Conservation (phyloP, 2,113 vertebrate species). For the Sander lucioperca region DNA sequence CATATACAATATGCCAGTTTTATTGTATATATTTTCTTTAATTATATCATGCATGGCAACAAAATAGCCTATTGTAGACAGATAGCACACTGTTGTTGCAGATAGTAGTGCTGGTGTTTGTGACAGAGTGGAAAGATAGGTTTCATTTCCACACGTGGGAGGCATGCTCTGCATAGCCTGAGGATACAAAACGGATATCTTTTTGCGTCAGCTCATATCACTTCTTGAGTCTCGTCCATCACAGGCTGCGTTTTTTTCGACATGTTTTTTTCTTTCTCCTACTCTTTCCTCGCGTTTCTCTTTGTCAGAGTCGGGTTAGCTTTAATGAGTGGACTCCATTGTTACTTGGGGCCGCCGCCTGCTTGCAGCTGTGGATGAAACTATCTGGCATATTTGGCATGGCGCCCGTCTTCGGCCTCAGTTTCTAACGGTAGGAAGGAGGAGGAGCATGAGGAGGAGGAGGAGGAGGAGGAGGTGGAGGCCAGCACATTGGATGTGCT, state of each 20-base stretch:
- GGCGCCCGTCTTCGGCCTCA: conserved; percentile 56
- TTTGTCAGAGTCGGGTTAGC: conserved; percentile 58
- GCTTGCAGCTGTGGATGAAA: conserved; percentile 85
- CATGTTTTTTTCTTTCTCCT: conserved; percentile 15
- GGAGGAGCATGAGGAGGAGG: conserved; percentile 40
- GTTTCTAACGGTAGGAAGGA: conserved; percentile 61
- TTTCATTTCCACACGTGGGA: conserved; percentile 64
- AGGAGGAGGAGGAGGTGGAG: conserved; percentile 32
- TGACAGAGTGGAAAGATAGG: conserved; percentile 44
- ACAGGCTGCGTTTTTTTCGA: conserved; percentile 25
- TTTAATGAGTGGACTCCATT: conserved; percentile 83
- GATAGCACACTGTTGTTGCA: conserved; percentile 31
- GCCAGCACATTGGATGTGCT: conserved; percentile 66
- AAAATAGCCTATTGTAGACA: not conserved
- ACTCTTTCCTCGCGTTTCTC: conserved; percentile 32
- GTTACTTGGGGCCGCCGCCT: conserved; percentile 73
- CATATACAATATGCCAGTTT: not conserved
- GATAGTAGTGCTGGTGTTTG: conserved; percentile 36
- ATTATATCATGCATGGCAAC: conserved; percentile 29
- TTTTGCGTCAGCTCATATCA: conserved; percentile 59
- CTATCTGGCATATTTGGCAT: conserved; percentile 80
- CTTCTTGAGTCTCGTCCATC: conserved; percentile 54
- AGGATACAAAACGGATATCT: conserved; percentile 56
- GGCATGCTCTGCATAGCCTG: conserved; percentile 56
- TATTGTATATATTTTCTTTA: conserved; percentile 21